Percentiles rank a stretch among this genome's conserved stretches.
Conservation (phyloP, 2,888 invertebrate genomes). For the Teleogryllus oceanicus region DNA sequence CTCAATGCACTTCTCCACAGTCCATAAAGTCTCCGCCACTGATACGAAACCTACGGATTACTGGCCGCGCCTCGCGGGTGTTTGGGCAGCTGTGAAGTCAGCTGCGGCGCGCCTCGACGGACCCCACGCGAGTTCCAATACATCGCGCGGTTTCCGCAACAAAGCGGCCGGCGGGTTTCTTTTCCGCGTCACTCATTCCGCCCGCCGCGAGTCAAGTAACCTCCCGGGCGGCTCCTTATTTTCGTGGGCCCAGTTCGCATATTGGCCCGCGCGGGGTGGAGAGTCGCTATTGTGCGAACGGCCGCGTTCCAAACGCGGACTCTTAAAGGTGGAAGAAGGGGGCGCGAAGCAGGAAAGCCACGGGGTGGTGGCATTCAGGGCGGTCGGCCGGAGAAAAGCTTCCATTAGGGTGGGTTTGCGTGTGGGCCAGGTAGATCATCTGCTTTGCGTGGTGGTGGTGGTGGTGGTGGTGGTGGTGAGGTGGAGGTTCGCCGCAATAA, state of each 20-base stretch:
- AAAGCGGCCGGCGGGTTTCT: neutral
- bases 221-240: neutral
- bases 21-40: neutral
- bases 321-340: neutral
- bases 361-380: neutral
- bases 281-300: neutral
- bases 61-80: neutral
- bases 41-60: neutral
- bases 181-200: neutral
- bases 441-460: neutral
- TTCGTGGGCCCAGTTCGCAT: neutral
- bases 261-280: neutral
- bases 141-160: neutral
- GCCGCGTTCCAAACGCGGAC: too few relatives aligned
- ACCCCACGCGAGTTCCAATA: neutral
- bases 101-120: neutral
- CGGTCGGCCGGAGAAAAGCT: constrained; percentile 5
- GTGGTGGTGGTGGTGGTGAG: neutral
- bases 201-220: constrained; percentile 1
- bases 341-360: neutral
- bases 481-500: neutral
- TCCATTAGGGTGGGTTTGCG: constrained; percentile 18
- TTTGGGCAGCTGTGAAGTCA: neutral
- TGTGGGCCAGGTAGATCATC: neutral
- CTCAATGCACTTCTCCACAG: neutral